Evolutionary conservation across 2,888 invertebrate genomes (phyloP).

Genomic region (Uropetala carovei): DNA sequence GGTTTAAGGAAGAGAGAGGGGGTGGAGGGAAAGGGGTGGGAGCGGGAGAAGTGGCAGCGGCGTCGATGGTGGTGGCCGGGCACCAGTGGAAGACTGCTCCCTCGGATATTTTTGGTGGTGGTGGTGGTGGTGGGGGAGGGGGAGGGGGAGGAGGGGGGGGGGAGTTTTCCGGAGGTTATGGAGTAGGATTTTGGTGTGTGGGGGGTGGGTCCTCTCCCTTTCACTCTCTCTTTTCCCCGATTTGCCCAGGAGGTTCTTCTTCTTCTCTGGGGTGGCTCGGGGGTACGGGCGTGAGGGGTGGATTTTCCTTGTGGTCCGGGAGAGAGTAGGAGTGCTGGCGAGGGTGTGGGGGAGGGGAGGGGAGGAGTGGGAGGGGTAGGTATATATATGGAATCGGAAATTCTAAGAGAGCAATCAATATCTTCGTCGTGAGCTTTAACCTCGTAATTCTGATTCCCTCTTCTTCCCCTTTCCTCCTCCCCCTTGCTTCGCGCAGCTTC

Average conservation of each 20-base stretch:
- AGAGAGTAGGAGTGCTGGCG: background rate
- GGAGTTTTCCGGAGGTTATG: background rate
- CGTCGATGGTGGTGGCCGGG: background rate
- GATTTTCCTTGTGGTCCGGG: constrained; percentile 30
- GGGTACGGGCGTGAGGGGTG: background rate
- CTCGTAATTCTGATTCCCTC: constrained; percentile 46
- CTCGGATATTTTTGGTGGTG: constrained; percentile 9
- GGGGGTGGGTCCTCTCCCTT: background rate
- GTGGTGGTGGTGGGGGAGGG: background rate
- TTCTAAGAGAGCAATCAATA: constrained; percentile 47
- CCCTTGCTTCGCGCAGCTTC: constrained; percentile 14
- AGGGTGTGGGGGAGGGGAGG: background rate
- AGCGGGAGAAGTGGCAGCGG: background rate
- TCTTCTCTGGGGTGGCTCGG: background rate
- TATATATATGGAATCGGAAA: constrained; percentile 16
- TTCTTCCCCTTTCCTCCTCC: background rate
- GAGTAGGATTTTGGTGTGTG: constrained; percentile 8
- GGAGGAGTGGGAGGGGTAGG: background rate
- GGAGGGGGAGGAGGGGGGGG: background rate
- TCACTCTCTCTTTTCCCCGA: background rate
- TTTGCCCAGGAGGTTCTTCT: constrained; percentile 55
- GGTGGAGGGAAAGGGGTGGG: background rate
- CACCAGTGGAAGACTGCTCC: background rate
- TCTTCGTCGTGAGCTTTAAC: constrained; percentile 45
- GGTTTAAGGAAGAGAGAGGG: background rate